These are phyloP conservation scores for Luperina testacea DNA, from an alignment of 2,888 invertebrate genomes.

Conservation along the genomic window DNA sequence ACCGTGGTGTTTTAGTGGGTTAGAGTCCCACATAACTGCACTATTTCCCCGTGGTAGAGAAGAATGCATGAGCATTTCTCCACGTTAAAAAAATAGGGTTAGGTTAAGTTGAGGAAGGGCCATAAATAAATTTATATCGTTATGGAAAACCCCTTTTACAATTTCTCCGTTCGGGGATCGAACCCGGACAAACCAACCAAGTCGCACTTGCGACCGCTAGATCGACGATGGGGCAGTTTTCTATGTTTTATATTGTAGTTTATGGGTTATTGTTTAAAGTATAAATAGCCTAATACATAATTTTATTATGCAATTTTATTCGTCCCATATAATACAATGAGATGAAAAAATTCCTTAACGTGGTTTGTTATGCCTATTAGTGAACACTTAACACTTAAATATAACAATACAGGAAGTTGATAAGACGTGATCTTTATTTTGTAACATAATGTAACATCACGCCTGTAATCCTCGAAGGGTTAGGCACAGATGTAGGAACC, in stretches of 20 bases:
- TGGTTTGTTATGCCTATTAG: neutral
- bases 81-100: too few relatives aligned
- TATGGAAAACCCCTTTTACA: neutral
- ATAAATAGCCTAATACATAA: neutral
- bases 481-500: neutral
- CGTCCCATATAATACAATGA: neutral
- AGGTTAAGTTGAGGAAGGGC: neutral
- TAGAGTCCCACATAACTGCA: too few relatives aligned
- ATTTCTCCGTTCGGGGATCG: neutral
- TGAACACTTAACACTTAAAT: neutral
- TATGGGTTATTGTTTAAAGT: neutral
- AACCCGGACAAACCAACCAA: neutral
- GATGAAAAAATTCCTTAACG: neutral
- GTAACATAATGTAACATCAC: neutral
- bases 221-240: too few relatives aligned
- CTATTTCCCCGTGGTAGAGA: too few relatives aligned
- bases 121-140: neutral
- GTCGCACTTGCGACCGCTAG: neutral
- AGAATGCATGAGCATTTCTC: too few relatives aligned
- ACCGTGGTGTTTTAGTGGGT: too few relatives aligned
- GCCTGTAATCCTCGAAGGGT: too few relatives aligned
- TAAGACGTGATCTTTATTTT: neutral
- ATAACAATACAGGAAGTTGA: constrained; percentile 8
- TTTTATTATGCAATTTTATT: neutral
- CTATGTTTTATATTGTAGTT: neutral